phyloP scores from a whole-genome alignment of 2,113 vertebrate species.

The Puntigrus tetrazona region DNA sequence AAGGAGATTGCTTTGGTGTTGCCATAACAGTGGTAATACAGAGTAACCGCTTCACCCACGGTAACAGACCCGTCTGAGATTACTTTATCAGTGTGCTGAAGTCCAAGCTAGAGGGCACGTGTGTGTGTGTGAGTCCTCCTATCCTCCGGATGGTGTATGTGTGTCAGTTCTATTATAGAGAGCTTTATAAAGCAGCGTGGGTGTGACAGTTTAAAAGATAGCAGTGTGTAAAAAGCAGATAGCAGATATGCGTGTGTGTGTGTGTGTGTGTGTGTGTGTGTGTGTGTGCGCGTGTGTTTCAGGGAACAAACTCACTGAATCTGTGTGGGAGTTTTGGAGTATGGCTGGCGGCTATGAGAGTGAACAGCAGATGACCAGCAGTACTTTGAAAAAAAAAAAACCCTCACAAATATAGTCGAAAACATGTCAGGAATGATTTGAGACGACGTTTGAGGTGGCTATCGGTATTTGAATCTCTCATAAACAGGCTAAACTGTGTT shows the following conservation, averaged over 20 bases:
- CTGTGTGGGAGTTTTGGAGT: constrained; percentile 48
- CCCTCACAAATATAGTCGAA: background rate
- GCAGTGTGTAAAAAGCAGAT: constrained; percentile 24
- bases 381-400: background rate
- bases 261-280: constrained; percentile 7
- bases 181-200: constrained; percentile 16
- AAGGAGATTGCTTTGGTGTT: constrained; percentile 36
- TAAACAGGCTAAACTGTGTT: background rate
- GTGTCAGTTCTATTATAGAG: constrained; percentile 25
- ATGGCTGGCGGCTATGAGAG: constrained; percentile 45
- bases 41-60: constrained; percentile 16
- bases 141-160: background rate
- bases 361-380: constrained; percentile 32
- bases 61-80: constrained; percentile 17
- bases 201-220: constrained; percentile 25
- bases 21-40: constrained; percentile 29
- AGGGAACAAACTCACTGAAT: constrained; percentile 27
- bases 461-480: background rate
- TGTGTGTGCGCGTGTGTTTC: background rate
- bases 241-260: background rate
- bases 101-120: constrained; percentile 1
- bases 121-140: constrained; percentile 13
- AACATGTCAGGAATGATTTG: background rate
- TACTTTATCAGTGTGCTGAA: constrained; percentile 3
- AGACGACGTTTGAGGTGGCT: background rate